Evolutionary conservation across 2,797 vertebrate genomes (phyloP).

Genomic region (Botia kubotai): DNA sequence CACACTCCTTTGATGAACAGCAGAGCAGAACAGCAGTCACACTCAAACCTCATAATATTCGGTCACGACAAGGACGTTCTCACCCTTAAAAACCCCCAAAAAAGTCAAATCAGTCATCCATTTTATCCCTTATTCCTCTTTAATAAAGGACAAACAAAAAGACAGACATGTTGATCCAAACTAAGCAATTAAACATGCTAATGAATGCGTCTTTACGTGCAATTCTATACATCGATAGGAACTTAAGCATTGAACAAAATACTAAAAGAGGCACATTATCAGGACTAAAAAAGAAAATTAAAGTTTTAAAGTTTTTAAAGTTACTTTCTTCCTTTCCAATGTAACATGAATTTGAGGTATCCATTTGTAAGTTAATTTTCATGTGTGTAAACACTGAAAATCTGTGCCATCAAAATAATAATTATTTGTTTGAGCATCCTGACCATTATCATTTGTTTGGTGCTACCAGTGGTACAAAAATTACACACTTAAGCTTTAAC

Average conservation of each 20-base stretch:
- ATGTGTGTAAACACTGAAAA: background rate
- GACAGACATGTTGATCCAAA: background rate
- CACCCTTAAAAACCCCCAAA: constrained; percentile 33
- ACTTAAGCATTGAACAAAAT: background rate
- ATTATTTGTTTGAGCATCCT: no score
- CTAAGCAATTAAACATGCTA: background rate
- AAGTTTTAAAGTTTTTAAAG: background rate
- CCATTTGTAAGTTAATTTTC: background rate
- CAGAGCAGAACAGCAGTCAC: background rate
- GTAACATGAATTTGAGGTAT: background rate
- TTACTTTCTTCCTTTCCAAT: background rate
- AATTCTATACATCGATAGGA: background rate
- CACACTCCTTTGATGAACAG: constrained; percentile 6
- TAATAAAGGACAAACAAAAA: background rate
- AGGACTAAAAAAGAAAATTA: background rate
- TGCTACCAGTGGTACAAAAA: no score
- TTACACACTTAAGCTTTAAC: no score
- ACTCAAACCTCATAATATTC: constrained; percentile 28
- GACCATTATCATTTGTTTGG: no score
- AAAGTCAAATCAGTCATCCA: background rate
- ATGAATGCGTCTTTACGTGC: background rate
- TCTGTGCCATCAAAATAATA: no score
- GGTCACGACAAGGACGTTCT: constrained; percentile 52
- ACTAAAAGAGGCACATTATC: background rate
- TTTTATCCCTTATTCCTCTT: background rate